These are phyloP conservation scores for Macquaria australasica DNA, from an alignment of 2,113 vertebrate genomes.

Conservation along the genomic window DNA sequence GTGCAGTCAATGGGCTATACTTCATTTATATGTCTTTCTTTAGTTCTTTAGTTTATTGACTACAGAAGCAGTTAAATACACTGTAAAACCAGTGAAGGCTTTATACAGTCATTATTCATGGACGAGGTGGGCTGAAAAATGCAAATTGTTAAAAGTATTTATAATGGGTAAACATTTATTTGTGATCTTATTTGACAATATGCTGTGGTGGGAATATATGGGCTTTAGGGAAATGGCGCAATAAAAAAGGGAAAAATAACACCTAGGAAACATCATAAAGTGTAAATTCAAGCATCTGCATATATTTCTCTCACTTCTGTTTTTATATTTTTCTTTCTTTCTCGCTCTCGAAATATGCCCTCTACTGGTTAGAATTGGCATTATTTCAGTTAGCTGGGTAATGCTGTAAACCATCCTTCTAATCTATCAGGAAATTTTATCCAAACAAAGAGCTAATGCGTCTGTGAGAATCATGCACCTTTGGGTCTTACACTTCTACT, in stretches of 20 bases:
- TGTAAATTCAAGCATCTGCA: constrained; percentile 11
- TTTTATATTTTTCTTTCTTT: not conserved
- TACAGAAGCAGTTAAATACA: not conserved
- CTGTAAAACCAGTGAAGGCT: not conserved
- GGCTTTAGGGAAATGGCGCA: not conserved
- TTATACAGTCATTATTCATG: not conserved
- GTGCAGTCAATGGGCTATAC: not conserved
- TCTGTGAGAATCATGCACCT: not conserved
- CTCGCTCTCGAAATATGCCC: constrained; percentile 4
- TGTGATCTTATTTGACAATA: not conserved
- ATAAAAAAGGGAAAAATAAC: not conserved
- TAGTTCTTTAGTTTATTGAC: no score
- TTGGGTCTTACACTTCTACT: not conserved
- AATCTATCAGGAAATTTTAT: not conserved
- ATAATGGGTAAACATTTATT: not conserved
- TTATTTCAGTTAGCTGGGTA: not conserved
- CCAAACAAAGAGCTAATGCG: not conserved
- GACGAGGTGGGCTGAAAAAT: not conserved
- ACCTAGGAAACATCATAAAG: not conserved
- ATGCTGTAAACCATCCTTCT: not conserved
- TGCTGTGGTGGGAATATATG: not conserved
- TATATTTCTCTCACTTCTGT: constrained; percentile 6
- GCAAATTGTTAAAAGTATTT: not conserved
- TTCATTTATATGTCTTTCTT: constrained; percentile 5
- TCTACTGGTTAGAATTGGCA: constrained; percentile 23